phyloP scores from a whole-genome alignment of 2,113 vertebrate species.

The Platysteira castanea region DNA sequence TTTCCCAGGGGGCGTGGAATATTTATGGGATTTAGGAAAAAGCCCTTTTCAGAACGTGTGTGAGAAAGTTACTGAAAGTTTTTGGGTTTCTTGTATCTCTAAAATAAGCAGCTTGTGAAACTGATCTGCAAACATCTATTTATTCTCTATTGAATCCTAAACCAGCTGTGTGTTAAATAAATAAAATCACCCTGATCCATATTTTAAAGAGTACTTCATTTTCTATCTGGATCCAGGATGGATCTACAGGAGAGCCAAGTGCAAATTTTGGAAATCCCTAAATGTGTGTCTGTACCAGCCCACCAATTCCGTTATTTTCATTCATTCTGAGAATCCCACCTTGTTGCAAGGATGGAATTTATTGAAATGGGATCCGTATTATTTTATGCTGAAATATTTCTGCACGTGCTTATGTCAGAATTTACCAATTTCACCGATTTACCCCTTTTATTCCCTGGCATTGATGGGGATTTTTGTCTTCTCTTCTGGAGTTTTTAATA shows the following conservation, averaged over 20 bases:
- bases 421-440: background rate
- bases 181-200: background rate
- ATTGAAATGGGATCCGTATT: constrained; percentile 14
- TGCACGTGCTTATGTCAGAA: background rate
- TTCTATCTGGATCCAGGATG: background rate
- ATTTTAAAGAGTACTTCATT: background rate
- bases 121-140: background rate
- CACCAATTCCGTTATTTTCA: constrained; percentile 14
- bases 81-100: background rate
- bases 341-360: background rate
- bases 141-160: rapidly evolving
- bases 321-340: constrained; percentile 19
- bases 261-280: background rate
- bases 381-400: background rate
- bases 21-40: background rate
- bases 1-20: background rate
- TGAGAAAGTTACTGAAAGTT: background rate
- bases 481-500: background rate
- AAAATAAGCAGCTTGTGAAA: background rate
- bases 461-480: background rate
- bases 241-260: background rate
- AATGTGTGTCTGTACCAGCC: background rate
- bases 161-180: background rate
- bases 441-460: background rate
- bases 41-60: background rate